Evolutionary conservation across 1,140 invertebrate species (phyloP).

Genomic region (Leptinotarsa texana): DNA sequence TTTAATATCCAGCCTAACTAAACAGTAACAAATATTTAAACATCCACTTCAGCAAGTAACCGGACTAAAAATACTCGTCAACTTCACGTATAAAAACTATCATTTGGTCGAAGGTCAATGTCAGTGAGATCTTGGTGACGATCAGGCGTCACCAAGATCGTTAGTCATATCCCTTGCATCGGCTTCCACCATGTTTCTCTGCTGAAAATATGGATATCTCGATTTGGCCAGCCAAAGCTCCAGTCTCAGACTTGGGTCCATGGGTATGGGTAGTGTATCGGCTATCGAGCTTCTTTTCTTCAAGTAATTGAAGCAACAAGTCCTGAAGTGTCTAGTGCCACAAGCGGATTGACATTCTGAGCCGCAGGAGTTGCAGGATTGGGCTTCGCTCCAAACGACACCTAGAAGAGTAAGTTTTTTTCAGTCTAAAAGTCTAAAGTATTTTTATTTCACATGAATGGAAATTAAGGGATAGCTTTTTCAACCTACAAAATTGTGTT

Average conservation of each 20-base stretch:
- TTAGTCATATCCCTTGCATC: constrained; percentile 1
- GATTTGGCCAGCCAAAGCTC: constrained; percentile 52
- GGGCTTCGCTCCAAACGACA: constrained; percentile 52
- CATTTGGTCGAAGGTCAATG: neutral
- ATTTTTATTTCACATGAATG: no score
- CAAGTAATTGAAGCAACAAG: constrained; percentile 67
- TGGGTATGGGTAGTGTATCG: constrained; percentile 30
- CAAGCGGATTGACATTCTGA: constrained; percentile 62
- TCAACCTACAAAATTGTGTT: no score
- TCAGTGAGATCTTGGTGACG: neutral
- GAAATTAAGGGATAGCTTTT: no score
- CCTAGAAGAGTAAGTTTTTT: constrained; percentile 29
- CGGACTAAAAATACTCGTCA: neutral
- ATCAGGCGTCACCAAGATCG: constrained; percentile 15
- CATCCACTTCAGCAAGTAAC: neutral
- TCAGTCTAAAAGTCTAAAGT: neutral
- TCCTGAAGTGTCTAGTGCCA: constrained; percentile 62
- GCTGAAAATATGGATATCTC: constrained; percentile 43
- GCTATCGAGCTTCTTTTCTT: constrained; percentile 53
- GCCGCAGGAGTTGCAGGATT: constrained; percentile 63
- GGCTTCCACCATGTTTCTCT: constrained; percentile 23
- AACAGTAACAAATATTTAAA: neutral
- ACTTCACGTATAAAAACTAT: no score
- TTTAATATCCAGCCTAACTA: constrained; percentile 35
- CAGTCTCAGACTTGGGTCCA: constrained; percentile 51